A percentile compares a stretch with the other conserved stretches of the same genome.
These are phyloP conservation scores for Discoglossus pictus DNA, from an alignment of 2,797 vertebrate species.

Conservation along the genomic window DNA sequence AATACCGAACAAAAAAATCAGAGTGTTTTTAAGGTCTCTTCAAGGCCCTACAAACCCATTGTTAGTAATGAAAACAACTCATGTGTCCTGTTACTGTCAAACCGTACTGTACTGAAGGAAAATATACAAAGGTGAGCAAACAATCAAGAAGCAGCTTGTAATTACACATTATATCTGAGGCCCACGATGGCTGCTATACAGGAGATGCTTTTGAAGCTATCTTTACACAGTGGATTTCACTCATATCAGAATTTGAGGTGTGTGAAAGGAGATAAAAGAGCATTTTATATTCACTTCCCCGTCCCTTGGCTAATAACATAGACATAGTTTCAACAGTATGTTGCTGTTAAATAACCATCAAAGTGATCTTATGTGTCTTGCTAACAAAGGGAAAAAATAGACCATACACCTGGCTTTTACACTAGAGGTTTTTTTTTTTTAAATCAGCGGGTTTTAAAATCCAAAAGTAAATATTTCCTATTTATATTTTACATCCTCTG, in stretches of 20 bases:
- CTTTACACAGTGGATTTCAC: conserved; percentile 24
- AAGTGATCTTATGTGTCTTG: conserved; percentile 4
- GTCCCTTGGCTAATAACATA: conserved; percentile 20
- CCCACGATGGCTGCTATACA: conserved; percentile 33
- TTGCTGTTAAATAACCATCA: conserved; percentile 7
- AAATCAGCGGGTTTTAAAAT: conserved; percentile 1
- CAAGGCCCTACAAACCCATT: not conserved
- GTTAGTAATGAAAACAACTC: conserved; percentile 19
- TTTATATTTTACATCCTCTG: conserved; percentile 6
- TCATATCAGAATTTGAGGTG: conserved; percentile 38
- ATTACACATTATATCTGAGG: conserved; percentile 32
- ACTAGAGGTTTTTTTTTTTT: not conserved
- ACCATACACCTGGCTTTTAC: conserved; percentile 26
- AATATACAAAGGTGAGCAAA: conserved; percentile 46
- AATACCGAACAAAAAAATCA: not conserved
- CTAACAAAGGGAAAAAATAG: conserved; percentile 7
- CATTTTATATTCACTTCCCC: conserved; percentile 16
- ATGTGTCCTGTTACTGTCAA: conserved; percentile 10
- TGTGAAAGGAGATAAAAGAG: conserved; percentile 42
- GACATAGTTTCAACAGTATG: conserved; percentile 28
- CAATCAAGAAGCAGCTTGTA: conserved; percentile 30
- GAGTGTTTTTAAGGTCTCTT: not conserved
- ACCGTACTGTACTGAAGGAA: conserved; percentile 20
- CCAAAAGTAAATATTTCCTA: conserved; percentile 7
- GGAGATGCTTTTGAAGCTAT: conserved; percentile 28